phyloP scores from a whole-genome alignment of 2,888 invertebrate species.

The Eumacrocentrus americanus region DNA sequence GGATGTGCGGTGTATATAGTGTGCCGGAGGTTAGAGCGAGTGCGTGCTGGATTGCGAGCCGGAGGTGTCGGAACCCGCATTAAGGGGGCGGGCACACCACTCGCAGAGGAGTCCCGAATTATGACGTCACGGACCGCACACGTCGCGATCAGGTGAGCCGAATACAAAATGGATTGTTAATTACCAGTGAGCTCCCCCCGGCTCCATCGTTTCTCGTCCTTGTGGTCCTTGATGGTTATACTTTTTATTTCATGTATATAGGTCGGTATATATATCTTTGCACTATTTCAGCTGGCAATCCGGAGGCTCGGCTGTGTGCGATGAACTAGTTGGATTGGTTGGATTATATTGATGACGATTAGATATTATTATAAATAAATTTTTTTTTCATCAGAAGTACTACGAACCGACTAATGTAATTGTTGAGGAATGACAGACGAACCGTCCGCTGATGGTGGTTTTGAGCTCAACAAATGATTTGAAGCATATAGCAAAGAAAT shows the following conservation, averaged over 20 bases:
- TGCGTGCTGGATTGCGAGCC: constrained; percentile 50
- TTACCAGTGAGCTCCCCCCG: constrained; percentile 39
- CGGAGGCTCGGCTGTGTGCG: background rate
- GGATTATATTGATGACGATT: background rate
- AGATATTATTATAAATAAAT: background rate
- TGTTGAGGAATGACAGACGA: too few species aligned
- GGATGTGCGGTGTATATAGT: background rate
- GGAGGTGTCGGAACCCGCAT: constrained; percentile 60
- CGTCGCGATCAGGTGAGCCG: constrained; percentile 59
- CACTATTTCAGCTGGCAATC: background rate
- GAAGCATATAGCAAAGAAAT: too few species aligned
- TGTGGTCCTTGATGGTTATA: background rate
- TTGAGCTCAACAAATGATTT: too few species aligned
- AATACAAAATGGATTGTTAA: constrained; percentile 61
- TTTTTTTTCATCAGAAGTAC: background rate
- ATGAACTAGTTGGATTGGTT: background rate
- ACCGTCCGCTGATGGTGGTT: too few species aligned
- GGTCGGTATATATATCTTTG: background rate
- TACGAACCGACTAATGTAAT: too few species aligned
- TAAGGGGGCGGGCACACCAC: constrained; percentile 60
- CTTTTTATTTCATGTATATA: background rate
- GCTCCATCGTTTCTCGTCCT: background rate
- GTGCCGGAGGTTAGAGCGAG: constrained; percentile 32
- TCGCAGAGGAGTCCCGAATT: constrained; percentile 59
- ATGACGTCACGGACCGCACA: constrained; percentile 62